Base-by-base conservation (phyloP, 2,888 invertebrate genomes). In the Amblyjoppa fuscipennis region DNA sequence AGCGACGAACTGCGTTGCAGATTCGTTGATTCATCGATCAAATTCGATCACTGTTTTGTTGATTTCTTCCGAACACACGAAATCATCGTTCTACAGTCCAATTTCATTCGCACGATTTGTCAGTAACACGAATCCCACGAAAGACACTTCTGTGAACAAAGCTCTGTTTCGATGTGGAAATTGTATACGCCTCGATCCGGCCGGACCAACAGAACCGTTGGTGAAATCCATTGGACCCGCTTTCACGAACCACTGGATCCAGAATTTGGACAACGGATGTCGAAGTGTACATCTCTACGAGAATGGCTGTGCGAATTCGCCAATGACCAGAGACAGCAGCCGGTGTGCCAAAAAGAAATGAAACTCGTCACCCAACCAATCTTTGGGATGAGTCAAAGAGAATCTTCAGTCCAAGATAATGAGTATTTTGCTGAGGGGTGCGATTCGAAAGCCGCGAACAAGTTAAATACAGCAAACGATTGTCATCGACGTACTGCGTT, bases 281-380 rank as follows among this genome's bases (percentile, higher is more conserved):
- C 53, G 64, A 56, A 49, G 56, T 78, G 69, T 49, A 51, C 66
- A n/a, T 79, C 64, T 64, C 31, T 64, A 16, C 64, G 64, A 51
- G 79, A 76, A 76, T 45, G 79, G 74, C 64, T 59, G 61, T 74
- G 56, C 74, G 80, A 81, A 81, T 61, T 66, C 64, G 45, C 56
- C 71, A 77, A 45, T 75, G 45, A n/a, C 56, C 71, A 79, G 41
- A 73, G 75, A 80, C 82, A n/a, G n/a, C n/a, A n/a, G n/a, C n/a
- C n/a, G n/a, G n/a, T n/a, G n/a, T n/a, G n/a, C n/a, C n/a, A n/a
- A n/a, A n/a, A n/a, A n/a, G n/a, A n/a, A n/a, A n/a, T n/a, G n/a
- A n/a, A n/a, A n/a, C n/a, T n/a, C n/a, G n/a, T n/a, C n/a, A n/a
- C n/a, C n/a, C n/a, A n/a, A n/a, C n/a, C n/a, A n/a, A n/a, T n/a